phyloP scores from a whole-genome alignment of 1,140 invertebrate genomes.

The Cyclargus thomasi region DNA sequence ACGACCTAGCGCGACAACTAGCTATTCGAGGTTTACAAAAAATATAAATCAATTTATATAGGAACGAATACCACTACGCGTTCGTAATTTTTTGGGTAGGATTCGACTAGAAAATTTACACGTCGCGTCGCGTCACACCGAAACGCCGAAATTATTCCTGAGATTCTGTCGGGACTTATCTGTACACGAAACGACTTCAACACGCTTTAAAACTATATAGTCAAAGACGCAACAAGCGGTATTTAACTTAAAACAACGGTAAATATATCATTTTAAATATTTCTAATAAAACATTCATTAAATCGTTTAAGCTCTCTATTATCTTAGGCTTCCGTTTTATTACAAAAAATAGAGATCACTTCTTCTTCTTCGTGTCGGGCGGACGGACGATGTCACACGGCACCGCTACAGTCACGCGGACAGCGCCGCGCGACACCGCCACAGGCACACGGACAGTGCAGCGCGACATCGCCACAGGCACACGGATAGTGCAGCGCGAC shows the following conservation, averaged over 20 bases:
- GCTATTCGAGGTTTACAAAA: slow-evolving; percentile 20
- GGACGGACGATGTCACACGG: neutral
- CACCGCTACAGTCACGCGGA: neutral
- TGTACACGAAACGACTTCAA: slow-evolving; percentile 51
- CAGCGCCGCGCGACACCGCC: neutral
- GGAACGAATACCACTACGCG: slow-evolving; percentile 49
- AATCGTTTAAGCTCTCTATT: slow-evolving; percentile 68
- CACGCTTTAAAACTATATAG: slow-evolving; percentile 56
- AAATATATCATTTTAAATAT: slow-evolving; percentile 65
- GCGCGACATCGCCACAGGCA: too few species aligned
- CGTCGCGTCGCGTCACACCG: slow-evolving; percentile 33
- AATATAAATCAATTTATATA: slow-evolving; percentile 41
- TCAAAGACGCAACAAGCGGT: slow-evolving; percentile 63
- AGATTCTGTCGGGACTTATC: slow-evolving; percentile 43
- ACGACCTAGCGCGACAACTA: slow-evolving; percentile 8
- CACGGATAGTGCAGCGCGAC: too few species aligned
- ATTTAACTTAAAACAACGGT: slow-evolving; percentile 66
- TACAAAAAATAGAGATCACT: slow-evolving; percentile 33
- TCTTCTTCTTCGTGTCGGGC: neutral
- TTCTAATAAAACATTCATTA: slow-evolving; percentile 70
- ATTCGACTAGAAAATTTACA: slow-evolving; percentile 60
- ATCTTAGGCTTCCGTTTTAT: slow-evolving; percentile 62
- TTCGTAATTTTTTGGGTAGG: slow-evolving; percentile 56
- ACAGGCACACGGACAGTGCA: too few species aligned
- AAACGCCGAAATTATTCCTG: slow-evolving; percentile 20